phyloP scores from a whole-genome alignment of 1,140 invertebrate species.

The Euwallacea similis region DNA sequence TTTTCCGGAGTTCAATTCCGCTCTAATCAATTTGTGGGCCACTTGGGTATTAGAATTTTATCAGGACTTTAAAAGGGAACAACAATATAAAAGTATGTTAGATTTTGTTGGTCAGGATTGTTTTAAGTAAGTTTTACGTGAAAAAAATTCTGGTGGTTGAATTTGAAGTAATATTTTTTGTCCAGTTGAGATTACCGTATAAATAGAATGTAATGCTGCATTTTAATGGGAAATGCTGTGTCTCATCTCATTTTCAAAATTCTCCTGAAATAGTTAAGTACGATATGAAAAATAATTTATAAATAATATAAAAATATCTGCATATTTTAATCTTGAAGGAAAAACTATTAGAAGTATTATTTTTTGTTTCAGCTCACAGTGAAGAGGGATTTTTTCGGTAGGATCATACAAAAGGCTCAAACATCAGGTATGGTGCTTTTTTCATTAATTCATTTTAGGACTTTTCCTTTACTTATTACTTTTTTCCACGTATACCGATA shows the following conservation, averaged over 20 bases:
- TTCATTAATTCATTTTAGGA: too few species aligned
- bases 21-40: slow-evolving; percentile 23
- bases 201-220: too few species aligned
- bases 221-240: too few species aligned
- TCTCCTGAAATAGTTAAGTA: too few species aligned
- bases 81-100: too few species aligned
- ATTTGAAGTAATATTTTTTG: too few species aligned
- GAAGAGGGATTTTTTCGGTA: slow-evolving; percentile 72
- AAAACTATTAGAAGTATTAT: background rate
- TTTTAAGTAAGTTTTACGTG: background rate
- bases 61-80: slow-evolving; percentile 1
- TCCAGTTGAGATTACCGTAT: too few species aligned
- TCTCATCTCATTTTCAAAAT: too few species aligned
- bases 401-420: slow-evolving; percentile 42
- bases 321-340: too few species aligned
- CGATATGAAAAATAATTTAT: slow-evolving; percentile 3
- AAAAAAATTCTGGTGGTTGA: too few species aligned
- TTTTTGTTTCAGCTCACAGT: slow-evolving; percentile 59
- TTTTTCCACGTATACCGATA: too few species aligned
- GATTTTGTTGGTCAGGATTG: background rate
- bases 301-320: background rate
- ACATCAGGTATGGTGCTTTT: slow-evolving; percentile 9
- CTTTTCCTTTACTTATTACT: too few species aligned
- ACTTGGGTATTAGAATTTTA: slow-evolving; percentile 7
- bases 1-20: slow-evolving; percentile 24